Base-by-base conservation (phyloP, 2,888 invertebrate species). In the Antheraea yamamai region DNA sequence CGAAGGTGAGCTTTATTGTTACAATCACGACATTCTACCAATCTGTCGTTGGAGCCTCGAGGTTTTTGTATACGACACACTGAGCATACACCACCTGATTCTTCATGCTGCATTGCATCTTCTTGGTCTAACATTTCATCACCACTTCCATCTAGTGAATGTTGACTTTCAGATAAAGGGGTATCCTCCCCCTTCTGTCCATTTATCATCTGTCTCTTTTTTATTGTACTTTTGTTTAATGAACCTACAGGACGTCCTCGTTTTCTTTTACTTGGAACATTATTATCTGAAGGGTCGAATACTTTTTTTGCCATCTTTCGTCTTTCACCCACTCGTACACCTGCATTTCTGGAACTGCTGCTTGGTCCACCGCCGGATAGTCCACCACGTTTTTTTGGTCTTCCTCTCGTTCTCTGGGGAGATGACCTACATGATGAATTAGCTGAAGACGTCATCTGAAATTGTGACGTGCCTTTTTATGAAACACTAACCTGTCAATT, bases 271-370 rank as follows among this genome's bases (percentile, higher is more conserved):
- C 95, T 96, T 16, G 97, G 97, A 61, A 97, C 92, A 89, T 97
- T 97, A 80, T 97, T 97, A 83, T 98, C 97, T 0, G 98, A 98
- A 4, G 98, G 98, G 90, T 98, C 98, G 86, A 98, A 98, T 0
- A 98, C 97, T 87, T 97, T 97, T 86, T 97, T 97, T 0, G 97
- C 97, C 95, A 97, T 96, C 96, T 97, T 96, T 75, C 96, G 91
- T 78, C 96, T 89, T 81, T 96, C 96, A 14, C 96, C 96, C 30
- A 96, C 96, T 58, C 96, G 91, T 12, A 96, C 93, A 23, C 87
- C 93, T 8, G 92, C 88, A 83, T 88, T 92, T 73, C 73, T 72
- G 51, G 85, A 83, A 76, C 82, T 89, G 73, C 84, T 84, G 74
- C 87, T 88, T 23, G 85, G 84, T 35, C 88, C 86, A 76, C 85